Base-by-base conservation (phyloP, 2,113 vertebrate genomes). In the Zootoca vivipara region DNA sequence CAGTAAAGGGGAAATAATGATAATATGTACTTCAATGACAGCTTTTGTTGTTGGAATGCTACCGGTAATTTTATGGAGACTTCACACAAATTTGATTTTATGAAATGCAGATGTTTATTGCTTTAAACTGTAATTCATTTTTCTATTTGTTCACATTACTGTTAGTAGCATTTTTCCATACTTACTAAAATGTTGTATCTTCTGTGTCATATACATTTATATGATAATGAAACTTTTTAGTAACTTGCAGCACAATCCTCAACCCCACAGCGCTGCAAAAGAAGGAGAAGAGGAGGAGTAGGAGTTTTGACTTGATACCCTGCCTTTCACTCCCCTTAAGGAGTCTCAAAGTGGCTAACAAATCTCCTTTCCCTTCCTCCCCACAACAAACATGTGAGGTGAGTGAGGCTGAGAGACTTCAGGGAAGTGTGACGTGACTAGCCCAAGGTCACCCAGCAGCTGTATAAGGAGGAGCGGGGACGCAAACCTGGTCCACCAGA, bases 181-280 rank as follows among this genome's bases (percentile, higher is more conserved):
- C 92, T 33, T 46, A 91, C 94, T 95, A 95, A 90, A 89, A 90
- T 87, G 67, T 88, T 91, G 84, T 52, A 78, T 78, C 85, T 87
- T 85, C 15, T 92, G 84, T 89, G 87, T 79, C 90, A 12, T 83
- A 22, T 26, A 58, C 22, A 62, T 62, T 75, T 75, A 42, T 64
- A 52, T 52, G 46, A 52, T 81, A 80, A 15, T 72, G 22, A 72
- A 80, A 56, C 12, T 1, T 85, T 67, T 85, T 72, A 62, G 78
- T 75, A 20, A 24, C 20, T 75, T 75, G 38, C 33, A 35, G 73
- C 10, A 75, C 35, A 9, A 75, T 42, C 73, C 22, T 75, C 20
- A 40, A 42, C 22, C 38, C 38, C 22, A 42, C 73, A 75, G 38
- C 8, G 10, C 73, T 75, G 20, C 46, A 52, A 52, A 52, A 52